Base-by-base conservation (phyloP, 2,113 vertebrate species). In the Scalopus aquaticus region DNA sequence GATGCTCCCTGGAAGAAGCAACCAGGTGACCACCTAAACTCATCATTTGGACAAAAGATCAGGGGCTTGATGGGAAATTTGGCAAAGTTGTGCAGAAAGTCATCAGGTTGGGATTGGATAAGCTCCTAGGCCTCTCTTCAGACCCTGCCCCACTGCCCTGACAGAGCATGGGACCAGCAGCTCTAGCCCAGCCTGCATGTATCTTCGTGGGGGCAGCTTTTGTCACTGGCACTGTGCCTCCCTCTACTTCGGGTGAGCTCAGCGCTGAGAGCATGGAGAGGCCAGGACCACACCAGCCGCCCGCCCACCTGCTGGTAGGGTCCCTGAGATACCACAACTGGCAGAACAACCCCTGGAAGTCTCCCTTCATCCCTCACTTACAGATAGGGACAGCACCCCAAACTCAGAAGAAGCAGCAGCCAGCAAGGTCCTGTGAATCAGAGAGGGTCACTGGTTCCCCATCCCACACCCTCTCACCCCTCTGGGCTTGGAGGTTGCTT, bases 391-490 rank as follows among this genome's bases (percentile, higher is more conserved):
- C 46, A 62, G 51, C 0, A 0, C 19, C 51, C 51, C 76, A 9
- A 4, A 1, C 44, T 67, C 19, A 6, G 35, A 83, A 87, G 28
- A 17, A 62, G 10, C 60, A 60, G 84, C 46, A 28, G 32, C 74
- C 24, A 1, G 0, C 67, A n/a, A 20, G 24, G 9, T 2, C 4
- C 1, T 44, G n/a, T 7, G n/a, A 15, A 16, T 20, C 37, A 9
- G 39, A 56, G 32, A 65, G 26, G 20, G n/a, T 42, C 46, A 7
- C 74, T 24, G 62, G 54, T 26, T 6, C 65, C 76, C 60, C 89
- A 35, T 16, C 12, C 3, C 58, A 22, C 54, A 8, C 65, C 9
- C 51, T 17, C 24, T 8, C 16, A 15, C 30, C 26, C 30, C 30
- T 15, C 15, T 10, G 5, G 35, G 5, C 54, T 13, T 49, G 20